Conservation (phyloP, 2,797 vertebrate species). For the Arnoldichthys spilopterus region DNA sequence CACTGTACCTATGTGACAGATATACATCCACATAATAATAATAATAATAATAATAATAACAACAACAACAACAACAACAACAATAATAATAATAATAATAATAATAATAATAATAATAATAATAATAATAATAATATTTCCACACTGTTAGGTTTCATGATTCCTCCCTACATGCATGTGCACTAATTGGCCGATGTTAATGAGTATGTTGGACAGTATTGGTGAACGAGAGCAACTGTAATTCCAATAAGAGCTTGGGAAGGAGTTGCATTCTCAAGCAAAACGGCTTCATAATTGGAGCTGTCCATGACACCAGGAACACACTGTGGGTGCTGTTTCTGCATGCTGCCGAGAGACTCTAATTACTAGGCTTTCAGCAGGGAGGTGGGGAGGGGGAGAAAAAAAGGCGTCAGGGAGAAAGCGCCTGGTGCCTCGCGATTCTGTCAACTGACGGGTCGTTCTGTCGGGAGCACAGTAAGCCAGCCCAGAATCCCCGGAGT, state of each 20-base stretch:
- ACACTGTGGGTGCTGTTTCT: slow-evolving; percentile 80
- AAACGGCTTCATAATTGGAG: slow-evolving; percentile 83
- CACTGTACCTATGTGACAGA: no score
- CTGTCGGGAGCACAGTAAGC: slow-evolving; percentile 72
- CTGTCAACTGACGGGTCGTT: slow-evolving; percentile 76
- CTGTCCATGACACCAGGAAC: slow-evolving; percentile 77
- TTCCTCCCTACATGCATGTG: background rate
- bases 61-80: no score
- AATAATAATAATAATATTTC: background rate
- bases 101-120: background rate
- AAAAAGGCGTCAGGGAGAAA: slow-evolving; percentile 66
- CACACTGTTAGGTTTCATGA: background rate
- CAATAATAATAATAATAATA: no score
- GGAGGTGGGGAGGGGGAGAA: slow-evolving; percentile 63
- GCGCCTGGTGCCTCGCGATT: slow-evolving; percentile 68
- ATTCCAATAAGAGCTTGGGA: slow-evolving; percentile 66
- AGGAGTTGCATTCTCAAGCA: slow-evolving; percentile 75
- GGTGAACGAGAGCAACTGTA: slow-evolving; percentile 57
- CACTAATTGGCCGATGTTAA: slow-evolving; percentile 43
- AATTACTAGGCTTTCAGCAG: slow-evolving; percentile 79
- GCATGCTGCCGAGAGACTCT: slow-evolving; percentile 79
- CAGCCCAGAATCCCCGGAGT: slow-evolving; percentile 81
- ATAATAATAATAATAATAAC: no score
- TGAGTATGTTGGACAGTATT: slow-evolving; percentile 20
- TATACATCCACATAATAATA: no score